Percentiles rank a stretch among this genome's conserved stretches.
Conservation (phyloP, 2,888 invertebrate genomes). For the Epirrhoe alternata region DNA sequence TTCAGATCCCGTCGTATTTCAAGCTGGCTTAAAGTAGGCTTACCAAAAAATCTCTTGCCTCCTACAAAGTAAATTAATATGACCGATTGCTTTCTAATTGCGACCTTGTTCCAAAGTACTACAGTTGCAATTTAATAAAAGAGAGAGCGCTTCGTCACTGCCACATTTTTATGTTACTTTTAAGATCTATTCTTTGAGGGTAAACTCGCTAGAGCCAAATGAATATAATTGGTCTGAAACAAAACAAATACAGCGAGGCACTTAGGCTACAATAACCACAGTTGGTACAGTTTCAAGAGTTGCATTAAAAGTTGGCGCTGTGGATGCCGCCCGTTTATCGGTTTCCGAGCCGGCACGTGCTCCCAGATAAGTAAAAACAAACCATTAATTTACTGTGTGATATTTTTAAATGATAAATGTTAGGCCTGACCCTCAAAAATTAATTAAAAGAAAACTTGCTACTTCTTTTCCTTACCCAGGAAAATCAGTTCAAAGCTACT, state of each 20-base stretch:
- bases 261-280: conserved; percentile 32
- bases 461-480: neutral
- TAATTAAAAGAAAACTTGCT: neutral
- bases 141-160: neutral
- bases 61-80: neutral
- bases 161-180: neutral
- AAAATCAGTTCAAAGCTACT: too few relatives aligned
- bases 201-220: neutral
- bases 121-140: neutral
- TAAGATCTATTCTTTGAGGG: neutral
- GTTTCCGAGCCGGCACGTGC: conserved; percentile 37
- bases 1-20: neutral
- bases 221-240: conserved; percentile 4
- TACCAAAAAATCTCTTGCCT: neutral
- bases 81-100: neutral
- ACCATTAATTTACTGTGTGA: neutral
- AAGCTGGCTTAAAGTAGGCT: neutral
- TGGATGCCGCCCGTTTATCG: conserved; percentile 45
- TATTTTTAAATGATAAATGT: conserved; percentile 9
- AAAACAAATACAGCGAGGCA: conserved; percentile 17
- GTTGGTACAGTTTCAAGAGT: conserved; percentile 49
- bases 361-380: conserved; percentile 25
- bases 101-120: neutral
- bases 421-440: conserved; percentile 2
- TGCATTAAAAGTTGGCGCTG: conserved; percentile 52